Percentiles rank a stretch among this genome's conserved stretches.
phyloP scores from a whole-genome alignment of 1,140 invertebrate species.

The Cotesia chilonis region DNA sequence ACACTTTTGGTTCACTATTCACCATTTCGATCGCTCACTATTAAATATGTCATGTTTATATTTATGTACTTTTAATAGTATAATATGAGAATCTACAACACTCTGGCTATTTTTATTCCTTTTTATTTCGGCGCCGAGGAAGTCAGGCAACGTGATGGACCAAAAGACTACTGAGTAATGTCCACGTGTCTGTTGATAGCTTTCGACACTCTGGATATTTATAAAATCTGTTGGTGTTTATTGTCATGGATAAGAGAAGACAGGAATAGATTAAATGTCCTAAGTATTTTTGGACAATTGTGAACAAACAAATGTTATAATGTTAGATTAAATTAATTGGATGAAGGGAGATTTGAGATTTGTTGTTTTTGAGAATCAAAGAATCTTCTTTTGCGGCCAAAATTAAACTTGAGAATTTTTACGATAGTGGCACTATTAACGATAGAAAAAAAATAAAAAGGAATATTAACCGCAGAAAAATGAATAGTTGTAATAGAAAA shows the following conservation, averaged over 20 bases:
- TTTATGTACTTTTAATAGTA: neutral
- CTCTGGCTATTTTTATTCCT: neutral
- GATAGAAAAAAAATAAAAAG: no score
- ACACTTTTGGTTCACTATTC: neutral
- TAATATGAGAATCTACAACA: slow-evolving; percentile 6
- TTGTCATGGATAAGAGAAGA: no score
- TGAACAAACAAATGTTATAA: neutral
- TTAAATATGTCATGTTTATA: slow-evolving; percentile 2
- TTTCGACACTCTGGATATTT: slow-evolving; percentile 24
- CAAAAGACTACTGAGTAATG: neutral
- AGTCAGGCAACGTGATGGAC: neutral
- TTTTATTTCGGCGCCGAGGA: neutral
- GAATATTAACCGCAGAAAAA: neutral
- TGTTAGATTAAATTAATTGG: no score
- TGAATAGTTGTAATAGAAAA: neutral
- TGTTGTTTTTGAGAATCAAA: no score
- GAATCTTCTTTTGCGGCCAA: no score
- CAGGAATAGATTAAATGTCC: no score
- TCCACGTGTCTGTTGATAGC: slow-evolving; percentile 4
- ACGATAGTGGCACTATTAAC: no score
- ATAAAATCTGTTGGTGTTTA: slow-evolving; percentile 23
- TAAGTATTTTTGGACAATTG: neutral
- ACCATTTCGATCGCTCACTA: neutral
- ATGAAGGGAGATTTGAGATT: no score
- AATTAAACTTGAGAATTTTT: no score